Base-by-base conservation (phyloP, 2,797 vertebrate genomes). In the Triplophysa yarkandensis region DNA sequence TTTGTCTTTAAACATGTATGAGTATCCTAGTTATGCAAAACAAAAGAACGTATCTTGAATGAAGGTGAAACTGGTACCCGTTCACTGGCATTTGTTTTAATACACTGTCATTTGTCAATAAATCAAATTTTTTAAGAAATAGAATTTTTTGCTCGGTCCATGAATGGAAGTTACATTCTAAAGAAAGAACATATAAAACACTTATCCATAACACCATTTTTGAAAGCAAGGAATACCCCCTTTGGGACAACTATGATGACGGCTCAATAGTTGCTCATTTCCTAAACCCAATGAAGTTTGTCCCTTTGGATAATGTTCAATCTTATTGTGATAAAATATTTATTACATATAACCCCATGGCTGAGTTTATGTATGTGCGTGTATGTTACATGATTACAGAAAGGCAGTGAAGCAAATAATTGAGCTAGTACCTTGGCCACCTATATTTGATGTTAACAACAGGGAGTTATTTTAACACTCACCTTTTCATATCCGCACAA, bases 351-450 rank as follows among this genome's bases (percentile, higher is more conserved):
- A 14, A 14, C 43, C 39, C 43, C 34, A 27, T 52, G 17, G 36
- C 44, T 66, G 52, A 58, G 23, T 64, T 44, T 46, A 19, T 41
- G 32, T 64, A 17, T 57, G n/a, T 30, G 52, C 55, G 55, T 41
- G 25, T 68, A 21, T 61, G 65, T 76, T 43, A 60, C 63, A 41
- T 58, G 36, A 65, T 57, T 46, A 70, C 48, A 58, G 28, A 23
- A 57, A 79, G 19, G 75, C 63, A 71, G 23, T 30, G 46, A 64
- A 74, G 77, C 80, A 52, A 77, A 71, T 77, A 79, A 81, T 74
- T 81, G 74, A 74, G 57, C 72, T 27, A 71, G 66, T 77, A 58
- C 30, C 48, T 19, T 27, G 66, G 55, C 66, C 68, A 71, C 80
- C 64, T 68, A 21, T 71, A 79, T 74, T 66, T 57, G 55, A 43